Percentiles rank a stretch among this genome's conserved stretches.
Conservation (phyloP, 2,113 vertebrate species). For the Galeopterus variegatus region DNA sequence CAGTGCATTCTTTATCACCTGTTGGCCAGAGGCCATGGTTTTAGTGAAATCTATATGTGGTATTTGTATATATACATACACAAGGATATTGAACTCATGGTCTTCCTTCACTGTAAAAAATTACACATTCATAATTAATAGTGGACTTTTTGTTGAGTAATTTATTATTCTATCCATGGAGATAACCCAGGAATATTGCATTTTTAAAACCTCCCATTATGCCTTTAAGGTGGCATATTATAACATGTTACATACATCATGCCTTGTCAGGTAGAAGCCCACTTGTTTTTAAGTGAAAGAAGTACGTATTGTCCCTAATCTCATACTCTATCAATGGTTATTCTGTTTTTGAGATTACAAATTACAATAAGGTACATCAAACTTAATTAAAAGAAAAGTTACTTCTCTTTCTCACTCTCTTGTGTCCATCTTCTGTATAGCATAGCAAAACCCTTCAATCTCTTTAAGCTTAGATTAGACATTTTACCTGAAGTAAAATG, state of each 20-base stretch:
- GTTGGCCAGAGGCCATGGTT: slow-evolving; percentile 69
- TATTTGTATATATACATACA: slow-evolving; percentile 7
- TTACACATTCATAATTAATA: slow-evolving; percentile 63
- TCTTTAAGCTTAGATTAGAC: neutral
- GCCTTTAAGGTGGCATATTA: slow-evolving; percentile 30
- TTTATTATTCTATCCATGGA: slow-evolving; percentile 26
- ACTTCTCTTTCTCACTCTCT: neutral
- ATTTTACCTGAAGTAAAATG: neutral
- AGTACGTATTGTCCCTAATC: neutral
- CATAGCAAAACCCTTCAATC: neutral
- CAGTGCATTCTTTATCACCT: slow-evolving; percentile 70
- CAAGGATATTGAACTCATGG: slow-evolving; percentile 31
- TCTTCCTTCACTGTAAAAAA: slow-evolving; percentile 20
- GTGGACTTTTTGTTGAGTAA: slow-evolving; percentile 18
- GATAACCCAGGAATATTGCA: neutral
- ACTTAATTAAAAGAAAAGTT: slow-evolving; percentile 17
- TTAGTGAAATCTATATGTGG: neutral
- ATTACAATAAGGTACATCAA: neutral
- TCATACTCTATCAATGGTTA: neutral
- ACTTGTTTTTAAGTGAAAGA: slow-evolving; percentile 34
- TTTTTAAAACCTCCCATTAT: neutral
- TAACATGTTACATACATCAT: neutral
- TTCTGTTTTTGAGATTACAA: slow-evolving; percentile 15
- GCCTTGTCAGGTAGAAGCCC: neutral
- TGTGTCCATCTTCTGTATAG: neutral